Evolutionary conservation across 2,113 vertebrate genomes (phyloP).

Genomic region (Mugil cephalus): DNA sequence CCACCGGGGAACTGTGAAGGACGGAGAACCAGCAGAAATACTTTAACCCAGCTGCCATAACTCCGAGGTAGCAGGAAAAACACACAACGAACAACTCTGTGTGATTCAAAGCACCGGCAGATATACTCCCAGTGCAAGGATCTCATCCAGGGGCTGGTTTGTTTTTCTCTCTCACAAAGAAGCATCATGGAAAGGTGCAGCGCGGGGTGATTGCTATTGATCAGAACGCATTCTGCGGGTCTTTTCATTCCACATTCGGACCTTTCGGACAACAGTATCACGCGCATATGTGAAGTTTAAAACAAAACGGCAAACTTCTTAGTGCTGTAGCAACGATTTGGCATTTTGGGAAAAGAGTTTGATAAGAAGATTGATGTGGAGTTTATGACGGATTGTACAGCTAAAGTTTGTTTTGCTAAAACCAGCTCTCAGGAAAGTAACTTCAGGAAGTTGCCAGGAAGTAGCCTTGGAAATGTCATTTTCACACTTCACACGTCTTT

Average conservation of each 20-base stretch:
- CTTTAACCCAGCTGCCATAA: slow-evolving; percentile 39
- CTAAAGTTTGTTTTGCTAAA: neutral
- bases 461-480: neutral
- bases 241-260: neutral
- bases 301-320: neutral
- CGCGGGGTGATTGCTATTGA: slow-evolving; percentile 42
- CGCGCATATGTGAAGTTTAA: neutral
- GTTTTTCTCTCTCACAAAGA: slow-evolving; percentile 19
- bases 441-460: slow-evolving; percentile 7
- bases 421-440: neutral
- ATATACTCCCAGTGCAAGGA: slow-evolving; percentile 34
- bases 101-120: slow-evolving; percentile 40
- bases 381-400: neutral
- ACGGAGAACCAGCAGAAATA: slow-evolving; percentile 35
- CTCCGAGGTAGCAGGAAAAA: slow-evolving; percentile 44
- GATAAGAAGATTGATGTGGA: neutral
- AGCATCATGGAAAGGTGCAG: slow-evolving; percentile 28
- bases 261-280: neutral
- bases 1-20: slow-evolving; percentile 46
- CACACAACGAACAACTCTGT: slow-evolving; percentile 9
- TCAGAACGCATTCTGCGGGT: slow-evolving; percentile 15
- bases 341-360: neutral
- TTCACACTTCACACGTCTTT: neutral
- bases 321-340: neutral
- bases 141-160: slow-evolving; percentile 14